Evolutionary conservation across 1,140 invertebrate genomes (phyloP).

Genomic region (Drosophila bocki): DNA sequence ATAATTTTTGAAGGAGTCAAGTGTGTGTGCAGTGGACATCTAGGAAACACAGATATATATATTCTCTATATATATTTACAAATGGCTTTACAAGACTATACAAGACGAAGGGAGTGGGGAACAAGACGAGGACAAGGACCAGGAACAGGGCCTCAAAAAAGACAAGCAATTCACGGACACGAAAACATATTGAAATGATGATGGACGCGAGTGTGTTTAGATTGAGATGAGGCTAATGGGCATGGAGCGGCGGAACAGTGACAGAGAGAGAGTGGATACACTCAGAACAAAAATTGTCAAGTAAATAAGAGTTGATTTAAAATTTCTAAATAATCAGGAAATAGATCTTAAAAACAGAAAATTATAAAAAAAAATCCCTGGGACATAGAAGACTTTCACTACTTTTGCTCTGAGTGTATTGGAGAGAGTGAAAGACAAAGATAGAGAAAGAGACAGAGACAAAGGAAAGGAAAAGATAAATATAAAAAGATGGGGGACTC

Average conservation of each 20-base stretch:
- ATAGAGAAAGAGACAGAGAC: slow-evolving; percentile 15
- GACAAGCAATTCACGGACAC: slow-evolving; percentile 24
- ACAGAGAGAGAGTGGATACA: slow-evolving; percentile 1
- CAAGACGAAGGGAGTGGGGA: neutral
- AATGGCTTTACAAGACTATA: slow-evolving; percentile 25
- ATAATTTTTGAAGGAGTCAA: slow-evolving; percentile 37
- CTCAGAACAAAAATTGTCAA: slow-evolving; percentile 2
- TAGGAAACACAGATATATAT: slow-evolving; percentile 13
- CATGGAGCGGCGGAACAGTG: slow-evolving; percentile 27
- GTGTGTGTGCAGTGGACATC: slow-evolving; percentile 46
- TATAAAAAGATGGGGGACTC: slow-evolving; percentile 26
- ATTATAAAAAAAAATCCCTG: neutral
- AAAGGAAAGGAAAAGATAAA: slow-evolving; percentile 22
- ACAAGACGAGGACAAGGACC: neutral
- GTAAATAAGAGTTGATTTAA: neutral
- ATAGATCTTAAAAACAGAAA: neutral
- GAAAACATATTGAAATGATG: slow-evolving; percentile 35
- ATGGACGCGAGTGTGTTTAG: slow-evolving; percentile 23
- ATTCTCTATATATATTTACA: slow-evolving; percentile 37
- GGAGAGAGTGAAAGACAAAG: slow-evolving; percentile 15
- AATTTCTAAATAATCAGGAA: neutral
- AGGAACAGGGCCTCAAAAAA: neutral
- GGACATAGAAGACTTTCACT: no score
- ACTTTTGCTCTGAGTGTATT: neutral
- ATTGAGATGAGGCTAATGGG: slow-evolving; percentile 39